Percentiles rank a stretch among this genome's conserved stretches.
Conservation (phyloP, 1,140 invertebrate species). For the Ladona fulva region DNA sequence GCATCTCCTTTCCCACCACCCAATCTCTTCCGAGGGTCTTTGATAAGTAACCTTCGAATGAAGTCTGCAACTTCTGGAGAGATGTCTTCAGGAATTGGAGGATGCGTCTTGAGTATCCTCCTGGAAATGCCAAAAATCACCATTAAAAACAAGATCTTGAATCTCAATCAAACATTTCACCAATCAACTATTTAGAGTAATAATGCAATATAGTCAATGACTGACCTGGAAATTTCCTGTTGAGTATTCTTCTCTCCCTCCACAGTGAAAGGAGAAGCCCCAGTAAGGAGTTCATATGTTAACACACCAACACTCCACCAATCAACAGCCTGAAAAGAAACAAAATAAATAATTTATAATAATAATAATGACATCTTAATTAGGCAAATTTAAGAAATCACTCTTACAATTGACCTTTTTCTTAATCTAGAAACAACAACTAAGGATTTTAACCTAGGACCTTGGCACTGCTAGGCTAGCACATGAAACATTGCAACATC, state of each 20-base stretch:
- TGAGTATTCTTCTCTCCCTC: constrained; percentile 88
- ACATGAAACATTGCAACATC: too few relatives aligned
- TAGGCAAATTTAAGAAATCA: too few relatives aligned
- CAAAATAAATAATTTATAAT: too few relatives aligned
- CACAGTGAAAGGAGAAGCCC: constrained; percentile 93
- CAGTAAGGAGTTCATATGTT: constrained; percentile 92
- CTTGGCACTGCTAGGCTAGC: too few relatives aligned
- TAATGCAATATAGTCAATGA: not conserved
- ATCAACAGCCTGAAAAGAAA: constrained; percentile 70
- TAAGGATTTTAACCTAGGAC: too few relatives aligned
- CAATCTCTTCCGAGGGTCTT: constrained; percentile 75
- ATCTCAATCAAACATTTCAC: too few relatives aligned
- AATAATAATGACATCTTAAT: too few relatives aligned
- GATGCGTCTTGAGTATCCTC: constrained; percentile 76
- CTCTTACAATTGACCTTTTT: too few relatives aligned
- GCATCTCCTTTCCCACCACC: constrained; percentile 74
- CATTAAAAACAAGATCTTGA: too few relatives aligned
- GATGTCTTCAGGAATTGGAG: constrained; percentile 69
- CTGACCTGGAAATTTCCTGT: constrained; percentile 78
- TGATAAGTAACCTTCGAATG: constrained; percentile 68
- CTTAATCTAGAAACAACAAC: too few relatives aligned
- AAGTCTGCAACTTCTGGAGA: constrained; percentile 53
- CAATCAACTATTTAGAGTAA: too few relatives aligned
- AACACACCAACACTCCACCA: constrained; percentile 98
- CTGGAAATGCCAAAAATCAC: constrained; percentile 29